A percentile compares a stretch with the other conserved stretches of the same genome.
phyloP scores from a whole-genome alignment of 2,113 vertebrate genomes.

The Arenaria interpres region DNA sequence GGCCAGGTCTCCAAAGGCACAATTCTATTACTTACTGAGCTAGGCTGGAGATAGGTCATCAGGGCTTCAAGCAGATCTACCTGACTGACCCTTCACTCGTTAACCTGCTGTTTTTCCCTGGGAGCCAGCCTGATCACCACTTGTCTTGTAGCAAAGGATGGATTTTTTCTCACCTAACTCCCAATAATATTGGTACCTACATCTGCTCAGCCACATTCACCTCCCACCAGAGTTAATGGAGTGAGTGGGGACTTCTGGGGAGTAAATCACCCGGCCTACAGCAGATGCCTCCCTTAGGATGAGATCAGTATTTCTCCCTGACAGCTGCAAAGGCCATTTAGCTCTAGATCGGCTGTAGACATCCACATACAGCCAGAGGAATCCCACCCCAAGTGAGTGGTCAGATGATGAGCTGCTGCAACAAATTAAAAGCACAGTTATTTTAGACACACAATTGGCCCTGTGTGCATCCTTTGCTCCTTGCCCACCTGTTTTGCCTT shows the following conservation, averaged over 20 bases:
- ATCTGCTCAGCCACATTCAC: slow-evolving; percentile 18
- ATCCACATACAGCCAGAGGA: background rate
- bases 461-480: background rate
- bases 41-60: background rate
- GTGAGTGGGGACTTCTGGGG: background rate
- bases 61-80: background rate
- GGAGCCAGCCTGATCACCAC: background rate
- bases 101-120: background rate
- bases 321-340: background rate
- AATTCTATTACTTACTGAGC: background rate
- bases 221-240: background rate
- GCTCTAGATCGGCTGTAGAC: background rate
- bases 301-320: background rate
- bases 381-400: background rate
- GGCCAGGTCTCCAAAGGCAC: background rate
- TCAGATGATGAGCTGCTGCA: background rate
- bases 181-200: background rate
- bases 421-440: background rate
- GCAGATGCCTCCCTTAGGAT: slow-evolving; percentile 5
- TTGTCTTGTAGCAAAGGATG: slow-evolving; percentile 8
- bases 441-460: background rate
- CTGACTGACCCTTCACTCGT: background rate
- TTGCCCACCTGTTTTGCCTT: background rate
- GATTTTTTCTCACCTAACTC: background rate
- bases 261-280: background rate